Percentiles rank a stretch among this genome's conserved stretches.
These are phyloP conservation scores for Oscheius sp. DNA, from an alignment of 2,888 invertebrate genomes.

Conservation along the genomic window DNA sequence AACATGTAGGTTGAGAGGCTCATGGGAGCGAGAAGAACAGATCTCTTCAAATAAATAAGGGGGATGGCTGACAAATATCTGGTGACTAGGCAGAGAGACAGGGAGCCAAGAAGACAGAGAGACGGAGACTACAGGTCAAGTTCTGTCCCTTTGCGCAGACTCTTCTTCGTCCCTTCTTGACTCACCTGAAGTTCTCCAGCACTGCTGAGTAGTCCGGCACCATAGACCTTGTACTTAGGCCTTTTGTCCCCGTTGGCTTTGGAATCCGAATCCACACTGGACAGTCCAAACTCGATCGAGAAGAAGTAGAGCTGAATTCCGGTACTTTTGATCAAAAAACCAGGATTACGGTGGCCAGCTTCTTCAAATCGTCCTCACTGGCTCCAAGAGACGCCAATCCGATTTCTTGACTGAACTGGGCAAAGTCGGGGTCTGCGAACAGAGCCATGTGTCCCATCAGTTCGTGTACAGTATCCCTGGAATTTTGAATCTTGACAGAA, in stretches of 20 bases:
- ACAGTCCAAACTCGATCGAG: conserved; percentile 96
- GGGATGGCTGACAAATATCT: too few relatives aligned
- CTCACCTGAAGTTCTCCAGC: conserved; percentile 87
- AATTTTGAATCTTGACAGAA: conserved; percentile 46
- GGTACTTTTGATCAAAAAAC: neutral
- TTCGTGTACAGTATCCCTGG: conserved; percentile 82
- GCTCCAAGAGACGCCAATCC: conserved; percentile 97
- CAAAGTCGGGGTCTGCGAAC: conserved; percentile 94
- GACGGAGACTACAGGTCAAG: neutral
- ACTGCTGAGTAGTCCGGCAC: conserved; percentile 95
- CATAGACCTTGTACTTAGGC: conserved; percentile 95
- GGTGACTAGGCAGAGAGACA: too few relatives aligned
- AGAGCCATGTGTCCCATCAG: conserved; percentile 97
- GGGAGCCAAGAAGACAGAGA: neutral
- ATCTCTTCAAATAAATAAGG: too few relatives aligned
- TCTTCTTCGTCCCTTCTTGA: neutral
- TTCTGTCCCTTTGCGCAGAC: too few relatives aligned
- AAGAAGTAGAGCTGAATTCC: conserved; percentile 80
- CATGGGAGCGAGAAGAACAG: too few relatives aligned
- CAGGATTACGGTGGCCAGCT: conserved; percentile 89
- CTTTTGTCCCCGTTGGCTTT: conserved; percentile 77
- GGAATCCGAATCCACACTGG: conserved; percentile 86
- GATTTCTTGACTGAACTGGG: conserved; percentile 97
- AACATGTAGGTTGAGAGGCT: too few relatives aligned
- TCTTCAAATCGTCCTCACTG: conserved; percentile 95